phyloP scores from a whole-genome alignment of 2,797 vertebrate species.

The Paguma larvata region DNA sequence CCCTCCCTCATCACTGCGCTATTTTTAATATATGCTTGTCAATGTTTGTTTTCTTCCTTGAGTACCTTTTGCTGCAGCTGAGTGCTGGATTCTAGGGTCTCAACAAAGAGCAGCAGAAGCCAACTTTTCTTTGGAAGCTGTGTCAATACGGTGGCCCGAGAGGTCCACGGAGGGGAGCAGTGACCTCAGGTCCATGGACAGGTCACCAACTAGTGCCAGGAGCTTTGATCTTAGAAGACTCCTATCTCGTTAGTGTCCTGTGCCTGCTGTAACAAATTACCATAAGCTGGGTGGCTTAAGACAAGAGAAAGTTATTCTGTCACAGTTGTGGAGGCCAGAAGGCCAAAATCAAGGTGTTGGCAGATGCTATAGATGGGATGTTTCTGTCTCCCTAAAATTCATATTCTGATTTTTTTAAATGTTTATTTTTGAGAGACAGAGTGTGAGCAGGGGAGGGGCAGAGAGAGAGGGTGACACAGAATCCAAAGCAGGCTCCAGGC shows the following conservation, averaged over 20 bases:
- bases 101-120: neutral
- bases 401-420: neutral
- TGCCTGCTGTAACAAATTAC: neutral
- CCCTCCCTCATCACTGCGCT: slow-evolving; percentile 9
- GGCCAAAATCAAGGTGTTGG: neutral
- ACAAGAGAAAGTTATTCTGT: neutral
- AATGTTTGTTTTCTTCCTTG: slow-evolving; percentile 53
- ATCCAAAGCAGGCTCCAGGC: too few species aligned
- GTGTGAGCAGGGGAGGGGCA: too few species aligned
- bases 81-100: neutral
- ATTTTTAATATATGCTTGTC: slow-evolving; percentile 65
- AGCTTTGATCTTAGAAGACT: slow-evolving; percentile 1
- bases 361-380: too few species aligned
- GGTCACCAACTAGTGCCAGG: neutral
- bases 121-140: neutral
- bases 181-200: neutral
- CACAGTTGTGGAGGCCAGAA: neutral
- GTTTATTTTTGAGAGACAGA: too few species aligned
- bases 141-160: neutral
- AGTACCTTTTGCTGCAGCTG: slow-evolving; percentile 13
- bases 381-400: neutral
- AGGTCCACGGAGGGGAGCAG: neutral
- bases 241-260: neutral
- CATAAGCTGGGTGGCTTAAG: neutral
- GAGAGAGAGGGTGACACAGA: too few species aligned